Conservation (phyloP, 2,888 invertebrate genomes). For the Meiosimyza platycephala region DNA sequence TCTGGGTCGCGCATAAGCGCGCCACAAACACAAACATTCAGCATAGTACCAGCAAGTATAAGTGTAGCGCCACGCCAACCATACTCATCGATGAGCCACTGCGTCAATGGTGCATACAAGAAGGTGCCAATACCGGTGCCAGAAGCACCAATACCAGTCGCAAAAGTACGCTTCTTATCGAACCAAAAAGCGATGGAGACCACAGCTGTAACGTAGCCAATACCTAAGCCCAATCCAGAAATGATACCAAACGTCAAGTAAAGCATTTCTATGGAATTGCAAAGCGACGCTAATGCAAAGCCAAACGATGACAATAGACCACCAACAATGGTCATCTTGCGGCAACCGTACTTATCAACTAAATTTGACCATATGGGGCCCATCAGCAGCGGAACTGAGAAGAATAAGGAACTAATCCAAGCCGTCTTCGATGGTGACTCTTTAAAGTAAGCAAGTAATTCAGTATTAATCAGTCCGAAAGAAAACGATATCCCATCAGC, state of each 20-base stretch:
- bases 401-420: conserved; percentile 90
- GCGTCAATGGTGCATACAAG: conserved; percentile 86
- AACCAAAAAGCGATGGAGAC: conserved; percentile 94
- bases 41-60: conserved; percentile 83
- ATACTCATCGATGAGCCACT: conserved; percentile 77
- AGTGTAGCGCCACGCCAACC: conserved; percentile 89
- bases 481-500: conserved; percentile 95
- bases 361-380: conserved; percentile 78
- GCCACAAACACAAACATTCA: conserved; percentile 88
- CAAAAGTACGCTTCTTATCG: conserved; percentile 86
- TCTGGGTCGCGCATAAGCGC: conserved; percentile 89
- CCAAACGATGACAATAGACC: conserved; percentile 80
- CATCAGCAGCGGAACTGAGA: conserved; percentile 86
- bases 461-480: conserved; percentile 88
- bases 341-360: conserved; percentile 88
- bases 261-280: conserved; percentile 80
- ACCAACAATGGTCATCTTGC: conserved; percentile 79
- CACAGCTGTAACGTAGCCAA: conserved; percentile 88
- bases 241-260: conserved; percentile 88
- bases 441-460: conserved; percentile 83
- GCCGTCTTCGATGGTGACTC: conserved; percentile 88
- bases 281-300: conserved; percentile 79
- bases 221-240: conserved; percentile 84
- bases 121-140: conserved; percentile 92
- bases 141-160: conserved; percentile 88